Conservation (phyloP, 2,888 invertebrate genomes). For the Plagodis pulveraria region DNA sequence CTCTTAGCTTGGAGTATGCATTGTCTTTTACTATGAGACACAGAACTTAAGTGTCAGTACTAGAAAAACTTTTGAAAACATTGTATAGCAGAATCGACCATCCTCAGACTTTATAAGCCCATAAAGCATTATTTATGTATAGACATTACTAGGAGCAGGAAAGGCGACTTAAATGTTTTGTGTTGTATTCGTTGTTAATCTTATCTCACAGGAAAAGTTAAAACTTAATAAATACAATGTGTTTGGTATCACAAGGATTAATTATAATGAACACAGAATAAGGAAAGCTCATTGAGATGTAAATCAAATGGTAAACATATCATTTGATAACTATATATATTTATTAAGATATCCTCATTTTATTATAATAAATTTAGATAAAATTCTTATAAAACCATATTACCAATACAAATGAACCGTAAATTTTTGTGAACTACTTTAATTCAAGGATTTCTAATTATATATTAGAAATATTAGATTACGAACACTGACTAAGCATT, state of each 20-base stretch:
- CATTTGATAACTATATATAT: too few relatives aligned
- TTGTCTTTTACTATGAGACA: too few relatives aligned
- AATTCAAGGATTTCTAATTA: conserved; percentile 49
- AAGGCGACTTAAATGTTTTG: too few relatives aligned
- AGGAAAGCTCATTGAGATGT: background rate
- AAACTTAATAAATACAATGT: conserved; percentile 23
- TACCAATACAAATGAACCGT: background rate
- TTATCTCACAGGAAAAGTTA: conserved; percentile 52
- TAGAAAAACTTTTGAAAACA: too few relatives aligned
- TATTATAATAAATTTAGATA: too few relatives aligned
- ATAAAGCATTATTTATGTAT: background rate
- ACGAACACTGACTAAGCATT: conserved; percentile 45
- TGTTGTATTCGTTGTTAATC: too few relatives aligned
- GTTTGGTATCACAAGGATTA: conserved; percentile 39
- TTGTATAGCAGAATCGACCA: too few relatives aligned
- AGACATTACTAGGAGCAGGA: background rate
- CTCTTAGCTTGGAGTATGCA: too few relatives aligned
- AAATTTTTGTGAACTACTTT: background rate
- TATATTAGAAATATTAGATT: conserved; percentile 35
- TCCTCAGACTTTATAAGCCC: background rate
- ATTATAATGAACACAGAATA: background rate
- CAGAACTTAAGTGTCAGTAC: too few relatives aligned
- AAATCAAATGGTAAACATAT: too few relatives aligned
- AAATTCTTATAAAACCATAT: too few relatives aligned
- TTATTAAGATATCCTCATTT: too few relatives aligned